Base-by-base conservation (phyloP, 2,888 invertebrate species). In the Tipula lateralis region DNA sequence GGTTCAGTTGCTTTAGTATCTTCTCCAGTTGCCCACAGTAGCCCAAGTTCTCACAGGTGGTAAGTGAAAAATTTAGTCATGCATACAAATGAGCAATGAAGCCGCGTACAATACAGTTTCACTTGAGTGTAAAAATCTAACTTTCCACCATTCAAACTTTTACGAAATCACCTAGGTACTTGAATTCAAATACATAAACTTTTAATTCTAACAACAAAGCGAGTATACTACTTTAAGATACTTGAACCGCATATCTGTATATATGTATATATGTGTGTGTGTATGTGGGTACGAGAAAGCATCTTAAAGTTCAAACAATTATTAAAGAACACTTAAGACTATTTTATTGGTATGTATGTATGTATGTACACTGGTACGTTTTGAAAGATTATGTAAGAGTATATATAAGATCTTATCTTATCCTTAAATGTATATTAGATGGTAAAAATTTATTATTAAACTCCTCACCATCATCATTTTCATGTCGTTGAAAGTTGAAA, bases 241-340 rank as follows among this genome's bases (percentile, higher is more conserved):
- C 66, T 66, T 66, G 9, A 66, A 66, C 66, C 66, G 19, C 66
- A 66, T 66, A 66, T 66, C n/a, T n/a, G n/a, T n/a, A n/a, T n/a
- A n/a, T n/a, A n/a, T n/a, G n/a, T n/a, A n/a, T n/a, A n/a, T n/a
- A n/a, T n/a, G n/a, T n/a, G n/a, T n/a, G n/a, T n/a, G n/a, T n/a
- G n/a, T n/a, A n/a, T n/a, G n/a, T n/a, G n/a, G n/a, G 24, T 2
- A 66, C 66, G 66, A 66, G 66, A 66, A 66, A 66, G 24, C 24
- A 66, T 24, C 66, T 19, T 66, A 66, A 66, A 66, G 66, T 66
- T 66, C 66, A 66, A 66, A 66, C 24, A 66, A 66, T 66, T 66
- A 66, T 66, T 66, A 66, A 66, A 66, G 66, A 66, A 24, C 66
- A 66, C 66, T 66, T 66, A 44, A 66, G 66, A 66, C 66, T 66